phyloP scores from a whole-genome alignment of 2,888 invertebrate species.

The Heliconius cydno region DNA sequence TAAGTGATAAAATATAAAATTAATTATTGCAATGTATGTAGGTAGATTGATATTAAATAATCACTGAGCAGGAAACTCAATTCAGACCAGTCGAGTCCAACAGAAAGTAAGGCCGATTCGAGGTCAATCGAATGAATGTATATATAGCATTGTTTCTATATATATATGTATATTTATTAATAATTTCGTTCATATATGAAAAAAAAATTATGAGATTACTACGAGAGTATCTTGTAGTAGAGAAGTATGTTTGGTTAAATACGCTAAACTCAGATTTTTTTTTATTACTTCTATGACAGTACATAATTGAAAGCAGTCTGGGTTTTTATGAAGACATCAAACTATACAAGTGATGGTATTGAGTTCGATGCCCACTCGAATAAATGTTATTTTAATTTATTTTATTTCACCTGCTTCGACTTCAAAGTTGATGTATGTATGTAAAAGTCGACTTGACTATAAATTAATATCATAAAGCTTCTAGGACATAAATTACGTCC shows the following conservation, averaged over 20 bases:
- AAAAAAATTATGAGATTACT: neutral
- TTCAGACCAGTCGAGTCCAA: slow-evolving; percentile 48
- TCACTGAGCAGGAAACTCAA: slow-evolving; percentile 54
- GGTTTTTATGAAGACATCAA: neutral
- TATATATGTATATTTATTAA: neutral
- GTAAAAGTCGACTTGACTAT: neutral
- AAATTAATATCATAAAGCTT: slow-evolving; percentile 12
- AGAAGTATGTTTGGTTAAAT: too few species aligned
- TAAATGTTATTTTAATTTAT: neutral
- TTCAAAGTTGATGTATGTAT: neutral
- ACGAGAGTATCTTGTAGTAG: too few species aligned
- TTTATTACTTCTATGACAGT: too few species aligned
- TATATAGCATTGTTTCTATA: slow-evolving; percentile 25
- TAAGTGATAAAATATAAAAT: slow-evolving; percentile 5
- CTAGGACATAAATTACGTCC: slow-evolving; percentile 14
- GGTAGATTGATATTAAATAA: slow-evolving; percentile 43
- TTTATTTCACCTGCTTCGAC: neutral
- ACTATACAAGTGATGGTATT: neutral
- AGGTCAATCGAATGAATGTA: slow-evolving; percentile 51
- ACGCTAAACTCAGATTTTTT: too few species aligned
- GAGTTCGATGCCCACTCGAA: neutral
- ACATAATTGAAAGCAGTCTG: neutral
- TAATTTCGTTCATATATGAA: neutral
- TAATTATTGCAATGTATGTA: slow-evolving; percentile 31
- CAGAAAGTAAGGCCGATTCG: slow-evolving; percentile 62